Evolutionary conservation across 2,113 vertebrate genomes (phyloP).

Genomic region (Aegithalos caudatus): DNA sequence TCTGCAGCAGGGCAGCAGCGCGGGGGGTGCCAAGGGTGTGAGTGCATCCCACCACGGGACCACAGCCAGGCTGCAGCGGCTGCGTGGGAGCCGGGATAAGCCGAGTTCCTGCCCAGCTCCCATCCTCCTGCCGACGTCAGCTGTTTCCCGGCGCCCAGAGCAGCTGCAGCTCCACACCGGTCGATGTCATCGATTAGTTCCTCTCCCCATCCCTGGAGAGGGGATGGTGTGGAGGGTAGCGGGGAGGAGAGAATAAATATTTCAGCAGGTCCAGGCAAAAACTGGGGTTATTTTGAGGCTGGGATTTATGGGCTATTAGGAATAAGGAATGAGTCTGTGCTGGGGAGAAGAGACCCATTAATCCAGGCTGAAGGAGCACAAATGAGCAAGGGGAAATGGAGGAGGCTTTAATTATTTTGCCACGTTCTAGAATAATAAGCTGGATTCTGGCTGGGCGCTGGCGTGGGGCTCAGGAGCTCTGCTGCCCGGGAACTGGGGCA

Average conservation of each 20-base stretch:
- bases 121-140: neutral
- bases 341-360: slow-evolving; percentile 33
- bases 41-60: neutral
- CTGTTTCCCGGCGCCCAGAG: neutral
- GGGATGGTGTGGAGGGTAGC: neutral
- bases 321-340: slow-evolving; percentile 49
- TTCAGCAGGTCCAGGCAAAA: slow-evolving; percentile 45
- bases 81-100: neutral
- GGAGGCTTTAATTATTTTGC: slow-evolving; percentile 27
- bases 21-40: rapidly evolving
- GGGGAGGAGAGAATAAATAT: slow-evolving; percentile 47
- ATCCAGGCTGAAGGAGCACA: slow-evolving; percentile 31
- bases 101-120: neutral
- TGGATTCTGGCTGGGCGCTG: rapidly evolving
- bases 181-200: slow-evolving; percentile 59
- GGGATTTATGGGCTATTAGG: slow-evolving; percentile 63
- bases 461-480: neutral
- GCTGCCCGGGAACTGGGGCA: neutral
- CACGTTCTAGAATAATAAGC: neutral
- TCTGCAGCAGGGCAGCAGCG: neutral
- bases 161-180: slow-evolving; percentile 7
- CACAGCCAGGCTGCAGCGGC: neutral
- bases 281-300: slow-evolving; percentile 57
- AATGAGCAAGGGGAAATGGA: slow-evolving; percentile 29
- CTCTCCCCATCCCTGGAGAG: slow-evolving; percentile 11